These are phyloP conservation scores for Cacatua alba DNA, from an alignment of 2,113 vertebrate genomes.

Conservation along the genomic window DNA sequence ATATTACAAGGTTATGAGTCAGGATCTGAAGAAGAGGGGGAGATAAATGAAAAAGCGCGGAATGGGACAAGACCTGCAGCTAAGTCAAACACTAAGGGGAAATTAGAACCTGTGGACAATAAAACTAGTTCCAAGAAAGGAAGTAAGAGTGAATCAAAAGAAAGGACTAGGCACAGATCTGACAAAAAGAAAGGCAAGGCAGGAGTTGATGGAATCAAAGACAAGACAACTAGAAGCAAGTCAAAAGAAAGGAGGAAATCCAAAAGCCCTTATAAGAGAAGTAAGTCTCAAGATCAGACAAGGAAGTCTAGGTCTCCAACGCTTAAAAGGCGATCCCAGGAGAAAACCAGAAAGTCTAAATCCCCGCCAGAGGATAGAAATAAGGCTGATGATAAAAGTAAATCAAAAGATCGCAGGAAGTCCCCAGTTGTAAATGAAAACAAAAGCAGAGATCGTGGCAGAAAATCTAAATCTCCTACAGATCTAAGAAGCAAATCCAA, in stretches of 20 bases:
- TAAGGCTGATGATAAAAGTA: conserved; percentile 77
- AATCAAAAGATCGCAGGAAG: conserved; percentile 80
- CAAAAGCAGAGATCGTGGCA: conserved; percentile 83
- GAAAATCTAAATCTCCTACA: conserved; percentile 83
- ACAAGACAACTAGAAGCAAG: conserved; percentile 82
- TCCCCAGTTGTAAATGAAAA: conserved; percentile 79
- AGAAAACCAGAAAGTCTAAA: conserved; percentile 79
- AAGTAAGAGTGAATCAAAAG: conserved; percentile 88
- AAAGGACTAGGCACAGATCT: conserved; percentile 86
- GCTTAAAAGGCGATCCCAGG: conserved; percentile 78
- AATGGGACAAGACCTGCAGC: conserved; percentile 86
- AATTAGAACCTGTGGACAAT: conserved; percentile 85
- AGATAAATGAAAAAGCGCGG: conserved; percentile 85
- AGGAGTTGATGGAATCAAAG: conserved; percentile 75
- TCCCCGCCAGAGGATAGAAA: conserved; percentile 78
- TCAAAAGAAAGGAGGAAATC: conserved; percentile 90
- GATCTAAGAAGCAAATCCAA: conserved; percentile 80
- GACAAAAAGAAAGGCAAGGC: conserved; percentile 88
- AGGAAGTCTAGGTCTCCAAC: conserved; percentile 83
- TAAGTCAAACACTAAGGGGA: conserved; percentile 83
- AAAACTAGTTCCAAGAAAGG: conserved; percentile 86
- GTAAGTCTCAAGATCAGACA: conserved; percentile 83
- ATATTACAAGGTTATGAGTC: conserved; percentile 98
- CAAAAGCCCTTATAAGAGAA: conserved; percentile 82
- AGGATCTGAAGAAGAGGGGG: conserved; percentile 95